phyloP scores from a whole-genome alignment of 2,888 invertebrate genomes.

The Drosophila tripunctata region DNA sequence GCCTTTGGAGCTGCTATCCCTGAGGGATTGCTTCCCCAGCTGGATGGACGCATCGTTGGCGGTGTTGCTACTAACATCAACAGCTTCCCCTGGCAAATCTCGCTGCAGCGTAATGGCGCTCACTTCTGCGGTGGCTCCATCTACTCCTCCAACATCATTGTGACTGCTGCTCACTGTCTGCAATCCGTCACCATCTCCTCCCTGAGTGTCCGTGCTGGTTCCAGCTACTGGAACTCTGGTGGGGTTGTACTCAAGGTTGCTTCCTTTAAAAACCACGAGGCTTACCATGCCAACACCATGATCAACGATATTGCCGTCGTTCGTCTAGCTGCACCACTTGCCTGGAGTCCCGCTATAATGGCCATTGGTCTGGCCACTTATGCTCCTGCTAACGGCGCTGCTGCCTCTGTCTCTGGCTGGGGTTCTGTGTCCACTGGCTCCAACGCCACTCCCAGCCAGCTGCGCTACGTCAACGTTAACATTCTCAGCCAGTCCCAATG shows the following conservation, averaged over 20 bases:
- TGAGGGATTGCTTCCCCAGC: constrained; percentile 68
- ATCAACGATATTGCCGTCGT: constrained; percentile 86
- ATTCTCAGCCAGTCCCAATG: constrained; percentile 84
- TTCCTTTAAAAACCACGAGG: constrained; percentile 60
- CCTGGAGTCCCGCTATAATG: constrained; percentile 81
- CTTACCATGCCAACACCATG: constrained; percentile 84
- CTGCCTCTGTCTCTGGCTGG: constrained; percentile 64
- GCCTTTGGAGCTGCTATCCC: constrained; percentile 66
- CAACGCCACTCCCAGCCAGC: constrained; percentile 77
- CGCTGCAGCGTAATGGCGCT: constrained; percentile 78
- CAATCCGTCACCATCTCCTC: constrained; percentile 60
- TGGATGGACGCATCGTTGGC: constrained; percentile 81
- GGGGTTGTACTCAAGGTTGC: constrained; percentile 56
- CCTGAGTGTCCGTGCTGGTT: constrained; percentile 85
- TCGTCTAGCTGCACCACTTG: constrained; percentile 84
- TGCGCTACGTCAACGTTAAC: constrained; percentile 84
- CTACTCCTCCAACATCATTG: constrained; percentile 83
- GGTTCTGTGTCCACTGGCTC: constrained; percentile 65
- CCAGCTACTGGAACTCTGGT: constrained; percentile 82
- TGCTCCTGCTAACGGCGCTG: constrained; percentile 52
- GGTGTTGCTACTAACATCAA: constrained; percentile 66
- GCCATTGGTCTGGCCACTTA: constrained; percentile 82
- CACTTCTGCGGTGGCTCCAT: constrained; percentile 87
- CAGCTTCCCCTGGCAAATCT: constrained; percentile 75
- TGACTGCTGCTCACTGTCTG: constrained; percentile 87